Base-by-base conservation (phyloP, 2,888 invertebrate genomes). In the Synanthedon myopaeformis region DNA sequence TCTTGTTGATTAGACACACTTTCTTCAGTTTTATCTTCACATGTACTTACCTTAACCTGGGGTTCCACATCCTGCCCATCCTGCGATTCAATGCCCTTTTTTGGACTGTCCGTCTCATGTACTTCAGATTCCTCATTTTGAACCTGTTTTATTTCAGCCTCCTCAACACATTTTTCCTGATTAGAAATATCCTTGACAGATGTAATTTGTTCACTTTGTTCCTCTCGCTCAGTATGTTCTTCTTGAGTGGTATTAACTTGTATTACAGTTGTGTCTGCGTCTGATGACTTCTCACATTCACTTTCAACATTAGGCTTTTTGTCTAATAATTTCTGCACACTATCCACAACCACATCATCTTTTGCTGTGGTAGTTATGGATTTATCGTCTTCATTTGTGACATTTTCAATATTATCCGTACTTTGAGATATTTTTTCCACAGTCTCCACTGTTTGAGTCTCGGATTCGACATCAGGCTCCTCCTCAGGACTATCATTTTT, bases 21-120 rank as follows among this genome's bases (percentile, higher is more conserved):
- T 54, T 69, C 61, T 59, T 67, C 69, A 67, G 59, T 67, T 66
- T 70, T 67, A 64, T 72, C 79, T 70, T 76, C 77, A 71, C 59
- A 72, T 66, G 69, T 83, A 85, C 85, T 87, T 86, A 86, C 86
- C 85, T 85, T 57, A 56, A 56, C 53, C 51, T 55, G 19, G 41
- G 28, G 13, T 59, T 59, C 59, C 57, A 61, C 62, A 56, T 59
- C 65, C 54, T 66, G 63, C 54, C 63, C 65, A 54, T 67, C 45
- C 45, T 45, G 45, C 6, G 13, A 45, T 58, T 50, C 35, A 28
- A 10, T 53, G 48, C 41, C 17, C 17, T 19, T 48, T 42, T 13
- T 51, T 49, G 45, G 10, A n/a, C 42, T 17, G 10, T 56, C 52
- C 51, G 52, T 45, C 14, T 55, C 53, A 52, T 42, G 11, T 50